These are phyloP conservation scores for Lysandra bellargus DNA, from an alignment of 2,888 invertebrate species.

Conservation along the genomic window DNA sequence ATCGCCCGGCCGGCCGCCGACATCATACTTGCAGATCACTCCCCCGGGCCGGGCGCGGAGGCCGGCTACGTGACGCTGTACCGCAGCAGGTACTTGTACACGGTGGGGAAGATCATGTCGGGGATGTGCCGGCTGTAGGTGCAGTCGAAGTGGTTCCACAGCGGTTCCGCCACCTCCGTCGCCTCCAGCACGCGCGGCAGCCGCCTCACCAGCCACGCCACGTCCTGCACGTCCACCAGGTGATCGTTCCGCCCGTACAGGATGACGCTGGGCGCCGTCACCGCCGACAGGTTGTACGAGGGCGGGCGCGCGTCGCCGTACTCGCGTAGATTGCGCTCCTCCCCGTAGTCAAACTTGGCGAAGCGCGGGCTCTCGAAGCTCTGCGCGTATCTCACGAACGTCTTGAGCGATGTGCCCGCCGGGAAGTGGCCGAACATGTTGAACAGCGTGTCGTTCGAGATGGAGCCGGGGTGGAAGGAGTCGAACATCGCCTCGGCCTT, in stretches of 20 bases:
- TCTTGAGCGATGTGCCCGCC: slow-evolving; percentile 56
- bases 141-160: slow-evolving; percentile 54
- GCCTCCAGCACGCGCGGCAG: slow-evolving; percentile 80
- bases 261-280: slow-evolving; percentile 53
- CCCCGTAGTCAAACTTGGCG: slow-evolving; percentile 62
- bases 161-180: slow-evolving; percentile 76
- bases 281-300: slow-evolving; percentile 54
- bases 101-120: slow-evolving; percentile 48
- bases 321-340: slow-evolving; percentile 47
- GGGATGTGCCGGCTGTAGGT: slow-evolving; percentile 51
- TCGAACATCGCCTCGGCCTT: slow-evolving; percentile 48
- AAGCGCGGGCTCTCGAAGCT: slow-evolving; percentile 50
- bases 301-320: slow-evolving; percentile 58
- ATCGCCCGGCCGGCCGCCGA: neutral
- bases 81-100: slow-evolving; percentile 45
- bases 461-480: slow-evolving; percentile 55
- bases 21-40: neutral
- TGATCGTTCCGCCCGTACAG: slow-evolving; percentile 72
- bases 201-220: slow-evolving; percentile 70
- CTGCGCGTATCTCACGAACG: slow-evolving; percentile 61
- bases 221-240: slow-evolving; percentile 81
- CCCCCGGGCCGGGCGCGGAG: neutral
- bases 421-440: slow-evolving; percentile 58
- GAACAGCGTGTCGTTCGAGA: slow-evolving; percentile 51
- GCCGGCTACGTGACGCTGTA: slow-evolving; percentile 37